Evolutionary conservation across 2,888 invertebrate genomes (phyloP).

Genomic region (Trichopoda pennipes): DNA sequence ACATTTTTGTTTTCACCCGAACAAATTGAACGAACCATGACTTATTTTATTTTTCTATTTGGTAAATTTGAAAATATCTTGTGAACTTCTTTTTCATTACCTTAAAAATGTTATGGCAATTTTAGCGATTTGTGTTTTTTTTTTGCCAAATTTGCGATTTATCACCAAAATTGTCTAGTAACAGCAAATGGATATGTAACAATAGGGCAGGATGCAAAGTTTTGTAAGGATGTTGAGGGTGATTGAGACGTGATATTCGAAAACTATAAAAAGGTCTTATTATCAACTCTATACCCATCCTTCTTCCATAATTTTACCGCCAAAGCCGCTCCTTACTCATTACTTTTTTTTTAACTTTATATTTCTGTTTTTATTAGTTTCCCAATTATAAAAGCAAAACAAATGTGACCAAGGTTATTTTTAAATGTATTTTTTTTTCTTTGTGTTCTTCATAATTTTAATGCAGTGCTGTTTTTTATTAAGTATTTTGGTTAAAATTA

Average conservation of each 20-base stretch:
- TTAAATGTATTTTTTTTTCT: slow-evolving; percentile 34
- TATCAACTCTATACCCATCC: slow-evolving; percentile 9
- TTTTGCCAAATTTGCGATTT: too few relatives aligned
- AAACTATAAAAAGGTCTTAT: slow-evolving; percentile 38
- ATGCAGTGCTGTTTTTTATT: slow-evolving; percentile 35
- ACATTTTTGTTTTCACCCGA: too few relatives aligned
- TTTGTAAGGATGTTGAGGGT: slow-evolving; percentile 13
- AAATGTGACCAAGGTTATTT: slow-evolving; percentile 63
- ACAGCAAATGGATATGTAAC: background rate
- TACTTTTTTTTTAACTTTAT: background rate
- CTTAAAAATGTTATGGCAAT: too few relatives aligned
- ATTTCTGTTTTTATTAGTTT: slow-evolving; percentile 24
- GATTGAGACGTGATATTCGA: slow-evolving; percentile 27
- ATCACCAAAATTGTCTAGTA: too few relatives aligned
- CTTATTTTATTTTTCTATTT: too few relatives aligned
- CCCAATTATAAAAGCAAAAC: slow-evolving; percentile 54
- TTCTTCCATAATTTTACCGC: background rate
- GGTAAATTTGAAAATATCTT: too few relatives aligned
- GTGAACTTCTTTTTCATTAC: too few relatives aligned
- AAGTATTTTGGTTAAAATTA: background rate
- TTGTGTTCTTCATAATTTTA: background rate
- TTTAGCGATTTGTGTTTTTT: too few relatives aligned
- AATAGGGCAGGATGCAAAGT: slow-evolving; percentile 8
- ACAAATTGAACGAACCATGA: too few relatives aligned
- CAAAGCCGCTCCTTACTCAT: background rate